Percentiles rank a stretch among this genome's conserved stretches.
phyloP scores from a whole-genome alignment of 2,797 vertebrate genomes.

The Pelochelys cantorii region DNA sequence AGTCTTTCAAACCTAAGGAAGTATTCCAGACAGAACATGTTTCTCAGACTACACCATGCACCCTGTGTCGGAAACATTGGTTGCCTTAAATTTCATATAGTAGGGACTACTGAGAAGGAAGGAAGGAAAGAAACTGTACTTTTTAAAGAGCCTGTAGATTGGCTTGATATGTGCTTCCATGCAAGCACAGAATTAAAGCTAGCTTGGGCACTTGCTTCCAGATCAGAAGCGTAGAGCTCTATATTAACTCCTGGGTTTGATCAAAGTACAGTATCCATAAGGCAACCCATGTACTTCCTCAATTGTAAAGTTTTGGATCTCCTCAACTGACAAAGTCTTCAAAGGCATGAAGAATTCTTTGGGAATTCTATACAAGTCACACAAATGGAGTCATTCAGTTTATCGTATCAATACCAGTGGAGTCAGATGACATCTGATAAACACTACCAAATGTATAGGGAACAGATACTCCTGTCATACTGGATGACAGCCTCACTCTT shows the following conservation, averaged over 20 bases:
- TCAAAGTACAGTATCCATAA: not conserved
- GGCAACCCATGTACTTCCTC: not conserved
- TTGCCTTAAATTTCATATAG: not conserved
- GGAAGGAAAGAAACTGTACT: not conserved
- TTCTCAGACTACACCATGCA: not conserved
- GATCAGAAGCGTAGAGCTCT: not conserved
- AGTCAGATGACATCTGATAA: constrained; percentile 28
- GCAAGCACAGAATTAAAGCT: not conserved
- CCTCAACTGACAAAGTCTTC: not conserved
- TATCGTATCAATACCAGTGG: constrained; percentile 37
- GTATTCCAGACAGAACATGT: not conserved
- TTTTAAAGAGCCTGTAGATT: not conserved
- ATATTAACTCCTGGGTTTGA: not conserved
- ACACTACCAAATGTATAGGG: constrained; percentile 2
- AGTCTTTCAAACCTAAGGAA: not conserved
- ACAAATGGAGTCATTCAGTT: constrained; percentile 22
- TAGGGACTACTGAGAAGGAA: not conserved
- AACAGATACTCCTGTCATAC: constrained; percentile 39
- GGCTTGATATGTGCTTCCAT: not conserved
- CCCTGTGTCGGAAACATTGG: not conserved
- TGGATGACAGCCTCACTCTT: constrained; percentile 21
- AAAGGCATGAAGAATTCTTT: not conserved
- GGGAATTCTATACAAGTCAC: not conserved
- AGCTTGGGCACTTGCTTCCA: not conserved
- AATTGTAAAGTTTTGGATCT: not conserved